These are phyloP conservation scores for Scaptomyza hsui DNA, from an alignment of 1,140 invertebrate species.

Conservation along the genomic window DNA sequence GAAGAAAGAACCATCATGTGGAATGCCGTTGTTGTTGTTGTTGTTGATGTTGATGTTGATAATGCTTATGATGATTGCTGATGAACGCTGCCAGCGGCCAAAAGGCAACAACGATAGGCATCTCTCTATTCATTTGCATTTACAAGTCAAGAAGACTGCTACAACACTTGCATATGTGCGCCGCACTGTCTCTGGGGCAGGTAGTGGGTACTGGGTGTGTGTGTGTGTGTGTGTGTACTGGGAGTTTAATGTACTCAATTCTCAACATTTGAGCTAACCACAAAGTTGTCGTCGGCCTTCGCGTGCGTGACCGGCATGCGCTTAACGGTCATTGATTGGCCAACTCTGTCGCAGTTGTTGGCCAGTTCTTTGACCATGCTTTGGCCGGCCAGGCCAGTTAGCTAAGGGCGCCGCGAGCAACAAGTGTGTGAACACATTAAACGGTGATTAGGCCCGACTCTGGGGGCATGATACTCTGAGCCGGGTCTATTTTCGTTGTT, in stretches of 20 bases:
- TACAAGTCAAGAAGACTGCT: slow-evolving; percentile 19
- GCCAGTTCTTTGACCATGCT: slow-evolving; percentile 58
- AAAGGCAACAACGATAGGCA: slow-evolving; percentile 45
- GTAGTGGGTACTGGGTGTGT: slow-evolving; percentile 23
- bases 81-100: slow-evolving; percentile 7
- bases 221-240: slow-evolving; percentile 9
- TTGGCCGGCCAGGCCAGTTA: slow-evolving; percentile 31
- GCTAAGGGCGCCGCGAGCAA: slow-evolving; percentile 73
- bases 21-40: slow-evolving; percentile 72
- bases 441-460: slow-evolving; percentile 68
- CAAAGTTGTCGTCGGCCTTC: slow-evolving; percentile 61
- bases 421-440: slow-evolving; percentile 81
- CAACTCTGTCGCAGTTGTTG: slow-evolving; percentile 35
- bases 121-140: slow-evolving; percentile 70
- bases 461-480: neutral
- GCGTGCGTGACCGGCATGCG: slow-evolving; percentile 78
- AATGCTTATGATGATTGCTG: slow-evolving; percentile 61
- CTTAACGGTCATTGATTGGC: slow-evolving; percentile 79
- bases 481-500: slow-evolving; percentile 26
- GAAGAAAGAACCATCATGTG: slow-evolving; percentile 60
- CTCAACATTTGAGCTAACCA: slow-evolving; percentile 31
- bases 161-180: slow-evolving; percentile 47
- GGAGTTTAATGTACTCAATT: slow-evolving; percentile 75
- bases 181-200: slow-evolving; percentile 36
- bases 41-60: slow-evolving; percentile 66